These are phyloP conservation scores for Oncorhynchus masou DNA, from an alignment of 2,113 vertebrate genomes.

Conservation along the genomic window DNA sequence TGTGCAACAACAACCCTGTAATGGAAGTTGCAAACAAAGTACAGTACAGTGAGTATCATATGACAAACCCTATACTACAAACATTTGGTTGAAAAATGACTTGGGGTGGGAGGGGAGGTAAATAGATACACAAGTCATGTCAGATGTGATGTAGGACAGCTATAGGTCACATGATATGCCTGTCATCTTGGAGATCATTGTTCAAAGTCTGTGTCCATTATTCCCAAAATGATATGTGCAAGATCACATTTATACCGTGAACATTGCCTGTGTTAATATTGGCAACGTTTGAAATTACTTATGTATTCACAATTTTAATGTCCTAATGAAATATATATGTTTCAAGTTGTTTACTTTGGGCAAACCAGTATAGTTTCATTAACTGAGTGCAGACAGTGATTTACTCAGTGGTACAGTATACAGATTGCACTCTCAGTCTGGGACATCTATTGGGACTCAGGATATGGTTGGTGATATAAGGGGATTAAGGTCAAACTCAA, in stretches of 20 bases:
- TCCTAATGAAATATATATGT: not conserved
- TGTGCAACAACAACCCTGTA: not conserved
- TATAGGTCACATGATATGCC: too few species aligned
- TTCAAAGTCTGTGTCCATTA: too few species aligned
- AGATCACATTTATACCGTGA: not conserved
- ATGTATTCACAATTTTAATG: too few species aligned
- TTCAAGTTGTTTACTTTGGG: not conserved
- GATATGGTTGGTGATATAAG: conserved; percentile 7
- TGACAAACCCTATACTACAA: too few species aligned
- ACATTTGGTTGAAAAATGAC: too few species aligned
- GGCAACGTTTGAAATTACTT: too few species aligned
- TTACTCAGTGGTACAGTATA: not conserved
- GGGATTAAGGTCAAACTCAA: conserved; percentile 7
- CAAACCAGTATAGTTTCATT: too few species aligned
- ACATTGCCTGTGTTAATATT: too few species aligned
- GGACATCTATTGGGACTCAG: conserved; percentile 2
- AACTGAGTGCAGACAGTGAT: not conserved
- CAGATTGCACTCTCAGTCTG: not conserved
- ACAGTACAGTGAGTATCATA: not conserved
- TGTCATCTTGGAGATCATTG: too few species aligned
- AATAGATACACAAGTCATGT: too few species aligned
- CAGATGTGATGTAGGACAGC: too few species aligned
- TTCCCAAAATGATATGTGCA: conserved; percentile 7
- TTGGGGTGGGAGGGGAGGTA: too few species aligned
- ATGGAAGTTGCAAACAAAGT: not conserved